These are phyloP conservation scores for Schizothorax lantsangensis DNA, from an alignment of 2,797 vertebrate species.

Conservation along the genomic window DNA sequence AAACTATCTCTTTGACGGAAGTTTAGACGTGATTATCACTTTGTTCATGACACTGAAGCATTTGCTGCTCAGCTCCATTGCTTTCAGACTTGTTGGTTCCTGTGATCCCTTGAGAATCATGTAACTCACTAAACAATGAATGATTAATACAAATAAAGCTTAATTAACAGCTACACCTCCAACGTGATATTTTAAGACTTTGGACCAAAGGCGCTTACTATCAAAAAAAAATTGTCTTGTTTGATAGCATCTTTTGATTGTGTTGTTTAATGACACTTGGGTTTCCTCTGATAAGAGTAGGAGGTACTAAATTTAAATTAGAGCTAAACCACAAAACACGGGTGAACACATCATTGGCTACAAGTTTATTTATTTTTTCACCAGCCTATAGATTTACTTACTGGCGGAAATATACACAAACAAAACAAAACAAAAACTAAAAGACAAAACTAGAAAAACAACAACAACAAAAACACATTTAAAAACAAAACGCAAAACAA, in stretches of 20 bases:
- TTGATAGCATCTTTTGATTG: not conserved
- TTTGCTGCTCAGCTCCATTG: conserved; percentile 1
- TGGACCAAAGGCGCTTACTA: not conserved
- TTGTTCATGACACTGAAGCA: conserved; percentile 14
- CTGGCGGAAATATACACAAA: not conserved
- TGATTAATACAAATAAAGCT: conserved; percentile 29
- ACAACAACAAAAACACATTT: too few relatives aligned
- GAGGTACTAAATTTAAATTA: not conserved
- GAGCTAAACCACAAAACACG: not conserved
- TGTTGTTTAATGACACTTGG: not conserved
- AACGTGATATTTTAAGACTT: not conserved
- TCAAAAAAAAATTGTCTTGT: not conserved
- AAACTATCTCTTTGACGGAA: conserved; percentile 7
- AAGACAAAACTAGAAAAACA: not conserved
- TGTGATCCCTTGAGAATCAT: conserved; percentile 35
- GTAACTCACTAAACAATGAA: conserved; percentile 32
- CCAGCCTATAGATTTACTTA: not conserved
- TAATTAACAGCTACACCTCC: conserved; percentile 13
- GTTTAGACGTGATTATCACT: not conserved
- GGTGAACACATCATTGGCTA: not conserved
- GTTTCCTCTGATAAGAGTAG: not conserved
- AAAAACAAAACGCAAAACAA: too few relatives aligned
- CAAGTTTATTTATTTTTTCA: not conserved
- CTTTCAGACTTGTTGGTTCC: conserved; percentile 15
- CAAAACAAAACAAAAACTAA: not conserved